Evolutionary conservation across 2,888 invertebrate species (phyloP), one percentile per base, ranked within the genome.

Genomic region (Tetragonisca angustula): DNA sequence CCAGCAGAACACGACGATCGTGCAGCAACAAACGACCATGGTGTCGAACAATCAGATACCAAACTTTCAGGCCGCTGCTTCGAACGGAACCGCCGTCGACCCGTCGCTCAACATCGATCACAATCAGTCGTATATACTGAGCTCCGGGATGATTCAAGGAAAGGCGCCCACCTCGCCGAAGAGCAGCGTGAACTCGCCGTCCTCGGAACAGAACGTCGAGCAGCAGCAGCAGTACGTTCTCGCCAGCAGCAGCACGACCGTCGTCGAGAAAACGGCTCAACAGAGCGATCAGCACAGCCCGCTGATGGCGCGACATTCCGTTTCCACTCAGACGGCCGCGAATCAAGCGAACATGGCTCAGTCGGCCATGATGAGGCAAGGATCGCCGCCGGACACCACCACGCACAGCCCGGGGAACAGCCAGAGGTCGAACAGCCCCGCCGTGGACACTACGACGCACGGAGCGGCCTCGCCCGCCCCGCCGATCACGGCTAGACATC

Each of bases 1-100:
- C 2, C 98, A 97, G 89, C 97, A 98, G 90, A 98, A 98, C 92
- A 97, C 98, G 0, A 97, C 98, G 1, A 97, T 98, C 90, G 97
- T 97, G 4, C 97, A 97, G 91, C 97, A 97, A 90, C 97, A 97
- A 93, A 97, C 97, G 0, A 97, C 97, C 0, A 96, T 97, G 95
- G 96, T 97, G 5, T 96, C 97, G 0, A 97, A 97, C 91, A 96
- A 97, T 90, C 96, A 95, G 85, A 94, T 95, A 76, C 95, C 95
- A 65, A 93, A 95, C 84, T 95, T 95, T 92, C 95, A 94, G 86
- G 87, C 86, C 21, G 87, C 90, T 49, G 78, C 90, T 49, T 87
- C 91, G 11, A 88, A 91, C 67, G 86, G 87, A 15, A 77, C 89
- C 59, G 71, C 92, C 81, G 86, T 95, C 90, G 92, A 94, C 91